Evolutionary conservation across 2,797 vertebrate species (phyloP).

Genomic region (Sebastes reedi): DNA sequence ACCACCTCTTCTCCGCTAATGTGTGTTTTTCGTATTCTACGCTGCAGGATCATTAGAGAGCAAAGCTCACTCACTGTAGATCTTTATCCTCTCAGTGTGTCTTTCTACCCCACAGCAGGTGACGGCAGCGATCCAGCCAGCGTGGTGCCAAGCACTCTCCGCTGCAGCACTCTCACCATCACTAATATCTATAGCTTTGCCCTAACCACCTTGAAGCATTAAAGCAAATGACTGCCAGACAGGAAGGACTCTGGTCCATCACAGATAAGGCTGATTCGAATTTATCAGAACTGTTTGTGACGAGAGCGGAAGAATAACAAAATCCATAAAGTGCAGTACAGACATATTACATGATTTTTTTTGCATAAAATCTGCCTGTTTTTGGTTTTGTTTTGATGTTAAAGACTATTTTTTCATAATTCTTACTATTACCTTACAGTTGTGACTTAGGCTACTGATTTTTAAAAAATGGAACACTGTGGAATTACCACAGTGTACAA

Average conservation of each 20-base stretch:
- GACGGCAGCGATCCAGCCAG: slow-evolving; percentile 41
- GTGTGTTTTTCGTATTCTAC: slow-evolving; percentile 37
- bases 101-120: slow-evolving; percentile 48
- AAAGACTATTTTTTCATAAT: background rate
- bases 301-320: background rate
- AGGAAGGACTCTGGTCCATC: background rate
- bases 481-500: background rate
- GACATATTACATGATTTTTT: background rate
- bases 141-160: slow-evolving; percentile 38
- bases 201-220: slow-evolving; percentile 18
- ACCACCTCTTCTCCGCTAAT: slow-evolving; percentile 26
- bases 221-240: background rate
- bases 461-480: background rate
- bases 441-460: too few relatives aligned
- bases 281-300: background rate
- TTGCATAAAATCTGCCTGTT: background rate
- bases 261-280: background rate
- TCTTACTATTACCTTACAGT: background rate
- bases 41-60: slow-evolving; percentile 51
- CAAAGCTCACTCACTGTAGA: slow-evolving; percentile 27
- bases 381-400: background rate
- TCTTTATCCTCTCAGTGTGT: slow-evolving; percentile 45
- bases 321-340: background rate
- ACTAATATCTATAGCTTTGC: slow-evolving; percentile 2
- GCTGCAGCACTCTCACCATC: slow-evolving; percentile 34